Base-by-base conservation (phyloP, 2,113 vertebrate genomes). In the Probosciger aterrimus region DNA sequence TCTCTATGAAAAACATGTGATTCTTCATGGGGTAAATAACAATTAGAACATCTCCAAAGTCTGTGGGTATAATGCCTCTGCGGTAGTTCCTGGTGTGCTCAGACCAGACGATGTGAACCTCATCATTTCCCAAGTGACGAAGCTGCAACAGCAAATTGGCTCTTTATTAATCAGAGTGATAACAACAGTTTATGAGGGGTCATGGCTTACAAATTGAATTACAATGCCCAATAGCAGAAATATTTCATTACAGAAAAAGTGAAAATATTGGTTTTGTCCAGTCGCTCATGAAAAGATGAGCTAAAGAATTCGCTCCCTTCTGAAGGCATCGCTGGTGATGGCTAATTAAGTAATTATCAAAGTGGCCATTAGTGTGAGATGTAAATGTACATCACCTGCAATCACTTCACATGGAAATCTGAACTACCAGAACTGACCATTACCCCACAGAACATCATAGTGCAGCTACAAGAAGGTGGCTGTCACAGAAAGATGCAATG, bases 71-170 rank as follows among this genome's bases (percentile, higher is more conserved):
- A 97, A 99, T 99, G 90, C 99, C 99, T 78, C 98, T 98, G 83
- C 99, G 98, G 97, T 99, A 99, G 97, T 99, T 99, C 96, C 99
- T 98, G 79, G 98, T 99, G 98, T 99, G 99, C 93, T 99, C 99
- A 24, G 99, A 99, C 99, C 99, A 99, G 97, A 99, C 99, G 33
- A 99, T 99, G 97, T 99, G 99, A 93, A 99, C 99, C 98, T 99
- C 99, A 6, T 99, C 99, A 93, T 99, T 99, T 97, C 99, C 99
- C 98, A 99, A 98, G 98, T 99, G 99, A 97, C 99, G 99, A 95
- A 99, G 99, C 99, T 99, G 98, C 93, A 98, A 98, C 4, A 22
- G 90, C 93, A 98, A 97, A 98, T 97, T 92, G 97, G 94, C 86
- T 97, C 94, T 96, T 96, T 95, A 97, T 98, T 98, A 98, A 98